phyloP scores from a whole-genome alignment of 2,888 invertebrate genomes.

The Agrochola macilenta region DNA sequence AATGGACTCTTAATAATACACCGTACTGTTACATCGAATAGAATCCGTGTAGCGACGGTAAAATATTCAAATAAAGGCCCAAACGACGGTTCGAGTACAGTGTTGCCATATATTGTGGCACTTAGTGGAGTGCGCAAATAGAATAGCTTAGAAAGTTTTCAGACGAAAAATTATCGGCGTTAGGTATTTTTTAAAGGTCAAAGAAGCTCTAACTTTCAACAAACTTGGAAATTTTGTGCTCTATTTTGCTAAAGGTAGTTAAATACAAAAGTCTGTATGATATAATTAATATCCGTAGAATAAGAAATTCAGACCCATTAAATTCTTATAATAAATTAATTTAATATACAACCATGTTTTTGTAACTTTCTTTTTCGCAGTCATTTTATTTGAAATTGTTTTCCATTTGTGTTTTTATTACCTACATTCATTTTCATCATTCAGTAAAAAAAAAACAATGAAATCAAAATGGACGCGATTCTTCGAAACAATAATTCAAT shows the following conservation, averaged over 20 bases:
- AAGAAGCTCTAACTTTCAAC: background rate
- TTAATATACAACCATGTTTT: background rate
- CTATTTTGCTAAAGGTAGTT: background rate
- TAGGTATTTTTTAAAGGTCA: constrained; percentile 29
- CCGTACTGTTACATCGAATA: constrained; percentile 16
- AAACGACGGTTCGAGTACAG: constrained; percentile 31
- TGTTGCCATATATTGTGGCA: constrained; percentile 41
- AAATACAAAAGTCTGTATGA: background rate
- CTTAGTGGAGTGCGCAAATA: constrained; percentile 21
- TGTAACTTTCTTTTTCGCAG: background rate
- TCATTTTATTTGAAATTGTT: background rate
- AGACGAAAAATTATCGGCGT: background rate
- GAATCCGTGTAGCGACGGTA: constrained; percentile 42
- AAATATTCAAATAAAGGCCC: constrained; percentile 59
- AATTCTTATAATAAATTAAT: background rate
- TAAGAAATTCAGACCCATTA: background rate
- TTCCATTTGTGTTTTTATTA: background rate
- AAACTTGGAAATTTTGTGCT: background rate
- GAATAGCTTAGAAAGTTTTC: constrained; percentile 12
- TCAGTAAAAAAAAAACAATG: background rate
- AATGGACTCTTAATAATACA: constrained; percentile 37
- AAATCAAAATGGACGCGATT: background rate
- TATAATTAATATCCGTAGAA: background rate
- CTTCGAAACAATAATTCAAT: background rate
- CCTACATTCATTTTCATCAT: background rate